These are phyloP conservation scores for Microctonus hyperodae DNA, from an alignment of 2,888 invertebrate genomes.

Conservation along the genomic window DNA sequence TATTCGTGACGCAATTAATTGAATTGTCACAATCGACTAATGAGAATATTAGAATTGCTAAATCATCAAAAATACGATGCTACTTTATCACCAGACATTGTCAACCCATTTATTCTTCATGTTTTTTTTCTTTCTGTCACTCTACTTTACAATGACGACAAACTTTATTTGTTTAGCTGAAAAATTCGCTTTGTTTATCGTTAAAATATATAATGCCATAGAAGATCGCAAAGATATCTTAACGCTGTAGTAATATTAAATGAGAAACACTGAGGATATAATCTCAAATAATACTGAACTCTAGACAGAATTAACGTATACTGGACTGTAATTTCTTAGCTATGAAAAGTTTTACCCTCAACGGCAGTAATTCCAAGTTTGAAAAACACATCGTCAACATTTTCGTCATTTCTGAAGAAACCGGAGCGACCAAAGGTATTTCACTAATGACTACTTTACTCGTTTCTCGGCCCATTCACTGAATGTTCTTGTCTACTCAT, in stretches of 20 bases:
- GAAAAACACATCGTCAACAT: constrained; percentile 44
- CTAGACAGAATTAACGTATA: constrained; percentile 30
- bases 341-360: constrained; percentile 35
- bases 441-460: constrained; percentile 39
- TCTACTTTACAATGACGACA: not conserved
- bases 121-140: constrained; percentile 20
- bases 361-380: constrained; percentile 31
- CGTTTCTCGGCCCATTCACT: constrained; percentile 35
- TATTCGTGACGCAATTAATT: constrained; percentile 50
- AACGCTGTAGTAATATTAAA: not conserved
- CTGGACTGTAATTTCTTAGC: constrained; percentile 39
- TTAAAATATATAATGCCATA: not conserved
- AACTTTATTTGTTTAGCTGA: too few species aligned
- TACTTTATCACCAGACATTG: constrained; percentile 5
- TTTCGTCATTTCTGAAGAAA: constrained; percentile 36
- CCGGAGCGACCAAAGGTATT: constrained; percentile 21
- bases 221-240: not conserved
- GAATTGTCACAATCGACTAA: constrained; percentile 45
- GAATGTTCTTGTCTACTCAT: constrained; percentile 23
- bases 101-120: constrained; percentile 14
- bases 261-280: constrained; percentile 24
- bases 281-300: constrained; percentile 34
- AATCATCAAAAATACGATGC: constrained; percentile 46
- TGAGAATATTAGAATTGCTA: constrained; percentile 54
- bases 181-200: too few species aligned